phyloP scores from a whole-genome alignment of 2,888 invertebrate species.

The Molorchus minor region DNA sequence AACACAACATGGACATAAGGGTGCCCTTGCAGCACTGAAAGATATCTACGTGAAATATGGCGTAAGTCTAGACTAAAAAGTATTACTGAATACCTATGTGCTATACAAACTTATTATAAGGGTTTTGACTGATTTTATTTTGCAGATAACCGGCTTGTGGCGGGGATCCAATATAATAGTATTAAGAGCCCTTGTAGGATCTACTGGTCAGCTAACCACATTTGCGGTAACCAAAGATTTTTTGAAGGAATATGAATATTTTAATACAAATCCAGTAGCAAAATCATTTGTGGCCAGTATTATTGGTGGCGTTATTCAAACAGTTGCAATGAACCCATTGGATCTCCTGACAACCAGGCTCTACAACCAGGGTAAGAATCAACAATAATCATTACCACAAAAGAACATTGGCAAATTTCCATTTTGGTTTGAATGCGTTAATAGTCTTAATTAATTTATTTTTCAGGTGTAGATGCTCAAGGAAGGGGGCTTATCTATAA shows the following conservation, averaged over 20 bases:
- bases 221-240: conserved; percentile 74
- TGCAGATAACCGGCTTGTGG: conserved; percentile 72
- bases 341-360: conserved; percentile 90
- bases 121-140: conserved; percentile 21
- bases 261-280: conserved; percentile 64
- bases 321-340: conserved; percentile 83
- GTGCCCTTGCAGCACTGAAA: conserved; percentile 65
- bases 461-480: conserved; percentile 69
- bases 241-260: conserved; percentile 55
- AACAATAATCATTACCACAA: not conserved
- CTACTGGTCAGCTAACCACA: conserved; percentile 83
- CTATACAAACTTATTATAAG: not conserved
- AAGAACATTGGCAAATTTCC: too few relatives aligned
- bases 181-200: conserved; percentile 79
- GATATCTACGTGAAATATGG: conserved; percentile 69
- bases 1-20: conserved; percentile 78
- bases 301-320: conserved; percentile 79
- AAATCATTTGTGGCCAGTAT: conserved; percentile 75
- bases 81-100: too few relatives aligned
- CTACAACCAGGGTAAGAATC: conserved; percentile 80
- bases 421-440: too few relatives aligned
- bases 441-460: conserved; percentile 23
- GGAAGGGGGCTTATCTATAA: conserved; percentile 74
- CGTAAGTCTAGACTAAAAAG: conserved; percentile 52
- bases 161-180: conserved; percentile 78